Percentiles rank a stretch among this genome's conserved stretches.
phyloP scores from a whole-genome alignment of 2,113 vertebrate genomes.

The Motacilla alba region DNA sequence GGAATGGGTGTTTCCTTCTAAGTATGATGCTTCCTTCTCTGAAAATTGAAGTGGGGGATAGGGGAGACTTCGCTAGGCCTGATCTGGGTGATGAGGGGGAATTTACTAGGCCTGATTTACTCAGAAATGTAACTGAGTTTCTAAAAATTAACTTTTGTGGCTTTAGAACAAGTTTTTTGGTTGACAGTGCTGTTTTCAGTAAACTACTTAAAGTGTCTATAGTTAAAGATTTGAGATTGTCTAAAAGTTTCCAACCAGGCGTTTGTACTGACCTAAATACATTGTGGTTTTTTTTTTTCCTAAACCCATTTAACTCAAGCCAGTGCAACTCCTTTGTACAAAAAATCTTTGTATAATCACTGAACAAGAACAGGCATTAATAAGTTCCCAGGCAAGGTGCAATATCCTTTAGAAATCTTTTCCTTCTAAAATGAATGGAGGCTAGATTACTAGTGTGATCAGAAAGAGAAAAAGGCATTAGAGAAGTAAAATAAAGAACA shows the following conservation, averaged over 20 bases:
- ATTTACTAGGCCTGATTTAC: background rate
- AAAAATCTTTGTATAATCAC: slow-evolving; percentile 45
- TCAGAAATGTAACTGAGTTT: background rate
- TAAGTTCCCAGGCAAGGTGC: slow-evolving; percentile 16
- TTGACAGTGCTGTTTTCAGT: background rate
- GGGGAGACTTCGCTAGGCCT: background rate
- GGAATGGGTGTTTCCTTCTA: background rate
- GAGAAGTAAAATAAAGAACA: background rate
- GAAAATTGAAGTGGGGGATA: background rate
- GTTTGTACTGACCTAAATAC: slow-evolving; percentile 61
- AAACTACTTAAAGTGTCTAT: background rate
- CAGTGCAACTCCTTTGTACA: slow-evolving; percentile 3
- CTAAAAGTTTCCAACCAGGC: slow-evolving; percentile 13
- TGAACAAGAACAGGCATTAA: slow-evolving; percentile 31
- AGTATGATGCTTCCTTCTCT: background rate
- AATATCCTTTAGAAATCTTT: slow-evolving; percentile 18
- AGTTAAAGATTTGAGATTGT: slow-evolving; percentile 40
- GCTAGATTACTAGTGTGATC: background rate
- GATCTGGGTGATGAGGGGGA: background rate
- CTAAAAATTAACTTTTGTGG: background rate
- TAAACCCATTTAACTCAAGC: background rate
- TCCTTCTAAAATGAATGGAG: background rate
- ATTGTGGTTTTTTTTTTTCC: background rate
- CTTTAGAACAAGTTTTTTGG: background rate
- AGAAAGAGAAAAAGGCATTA: background rate